Conservation (phyloP, 2,113 vertebrate genomes). For the Erythrocercus mccallii region DNA sequence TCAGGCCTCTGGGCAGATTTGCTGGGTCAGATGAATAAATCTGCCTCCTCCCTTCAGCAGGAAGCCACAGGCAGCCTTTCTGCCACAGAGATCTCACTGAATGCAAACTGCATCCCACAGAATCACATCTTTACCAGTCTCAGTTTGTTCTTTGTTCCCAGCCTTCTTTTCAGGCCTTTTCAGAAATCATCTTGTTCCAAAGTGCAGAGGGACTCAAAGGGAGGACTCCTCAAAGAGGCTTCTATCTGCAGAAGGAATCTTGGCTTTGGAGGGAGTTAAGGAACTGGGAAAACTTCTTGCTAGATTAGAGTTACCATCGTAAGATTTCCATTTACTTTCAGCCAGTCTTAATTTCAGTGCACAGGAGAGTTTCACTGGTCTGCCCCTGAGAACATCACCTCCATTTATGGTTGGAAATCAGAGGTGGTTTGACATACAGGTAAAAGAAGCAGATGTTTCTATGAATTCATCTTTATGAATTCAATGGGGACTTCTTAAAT, state of each 20-base stretch:
- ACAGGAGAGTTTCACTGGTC: fast-evolving
- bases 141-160: background rate
- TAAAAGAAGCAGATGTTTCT: background rate
- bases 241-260: background rate
- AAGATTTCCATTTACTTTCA: background rate
- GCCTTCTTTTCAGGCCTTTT: background rate
- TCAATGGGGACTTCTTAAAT: background rate
- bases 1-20: background rate
- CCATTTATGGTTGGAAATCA: fast-evolving
- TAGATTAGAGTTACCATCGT: background rate
- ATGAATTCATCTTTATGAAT: background rate
- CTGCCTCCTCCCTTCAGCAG: background rate
- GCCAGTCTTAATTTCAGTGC: background rate
- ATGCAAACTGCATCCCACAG: background rate
- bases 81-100: background rate
- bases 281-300: background rate
- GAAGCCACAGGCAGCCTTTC: background rate
- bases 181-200: background rate
- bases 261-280: background rate
- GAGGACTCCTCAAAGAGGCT: background rate
- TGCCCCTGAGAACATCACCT: background rate
- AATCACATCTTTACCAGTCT: background rate
- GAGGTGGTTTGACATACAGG: background rate
- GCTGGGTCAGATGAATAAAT: background rate
- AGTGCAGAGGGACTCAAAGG: background rate